These are phyloP conservation scores for Azorinus chamasolen DNA, from an alignment of 2,888 invertebrate species.

Conservation along the genomic window DNA sequence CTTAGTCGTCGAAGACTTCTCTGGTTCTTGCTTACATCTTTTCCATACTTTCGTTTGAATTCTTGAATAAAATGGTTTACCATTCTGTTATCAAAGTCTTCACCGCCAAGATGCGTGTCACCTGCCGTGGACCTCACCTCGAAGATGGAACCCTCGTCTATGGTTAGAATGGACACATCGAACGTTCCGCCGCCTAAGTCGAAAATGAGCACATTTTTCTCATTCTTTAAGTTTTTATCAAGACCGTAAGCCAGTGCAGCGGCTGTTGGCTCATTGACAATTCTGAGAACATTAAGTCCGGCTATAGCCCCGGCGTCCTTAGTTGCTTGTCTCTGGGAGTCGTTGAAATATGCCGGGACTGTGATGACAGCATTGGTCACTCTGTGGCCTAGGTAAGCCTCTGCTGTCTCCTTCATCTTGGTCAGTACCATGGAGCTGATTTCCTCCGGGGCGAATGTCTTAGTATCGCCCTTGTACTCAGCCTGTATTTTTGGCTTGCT, in stretches of 20 bases:
- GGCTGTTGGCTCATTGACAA: conserved; percentile 89
- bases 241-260: conserved; percentile 75
- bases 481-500: conserved; percentile 83
- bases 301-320: conserved; percentile 87
- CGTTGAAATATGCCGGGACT: conserved; percentile 87
- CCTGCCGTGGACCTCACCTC: conserved; percentile 84
- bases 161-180: conserved; percentile 87
- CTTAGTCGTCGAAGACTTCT: conserved; percentile 79
- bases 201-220: conserved; percentile 88
- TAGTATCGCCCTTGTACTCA: conserved; percentile 92
- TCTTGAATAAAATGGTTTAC: conserved; percentile 80
- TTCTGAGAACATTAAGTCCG: conserved; percentile 87
- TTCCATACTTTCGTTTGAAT: conserved; percentile 79
- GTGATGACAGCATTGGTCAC: conserved; percentile 85
- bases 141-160: conserved; percentile 88
- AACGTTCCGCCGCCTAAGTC: conserved; percentile 88
- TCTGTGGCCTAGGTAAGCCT: conserved; percentile 89
- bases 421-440: conserved; percentile 96
- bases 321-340: conserved; percentile 89
- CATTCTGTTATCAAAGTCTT: conserved; percentile 82
- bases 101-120: conserved; percentile 84
- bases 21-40: conserved; percentile 75
- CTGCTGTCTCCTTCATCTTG: conserved; percentile 92
- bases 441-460: conserved; percentile 95
- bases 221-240: conserved; percentile 87